These are phyloP conservation scores for Plecotus auritus DNA, from an alignment of 2,113 vertebrate genomes.

Conservation along the genomic window DNA sequence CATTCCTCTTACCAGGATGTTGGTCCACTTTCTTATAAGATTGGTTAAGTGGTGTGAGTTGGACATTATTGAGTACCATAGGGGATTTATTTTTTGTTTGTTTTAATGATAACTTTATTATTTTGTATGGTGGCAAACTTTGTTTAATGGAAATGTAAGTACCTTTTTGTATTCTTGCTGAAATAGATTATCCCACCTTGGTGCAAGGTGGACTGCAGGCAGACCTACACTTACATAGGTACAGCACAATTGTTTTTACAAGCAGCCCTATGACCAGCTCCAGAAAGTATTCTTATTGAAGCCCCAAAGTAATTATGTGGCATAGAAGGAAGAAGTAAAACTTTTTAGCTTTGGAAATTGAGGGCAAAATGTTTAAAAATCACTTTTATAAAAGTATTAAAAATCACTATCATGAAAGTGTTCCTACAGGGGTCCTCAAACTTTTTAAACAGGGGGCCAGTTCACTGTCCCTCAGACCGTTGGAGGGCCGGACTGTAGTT, in stretches of 20 bases:
- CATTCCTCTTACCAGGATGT: not conserved
- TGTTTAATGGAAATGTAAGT: not conserved
- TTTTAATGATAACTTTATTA: not conserved
- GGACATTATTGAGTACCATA: not conserved
- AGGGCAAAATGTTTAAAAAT: conserved; percentile 2
- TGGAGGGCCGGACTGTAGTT: too few species aligned
- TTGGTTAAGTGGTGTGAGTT: conserved; percentile 3
- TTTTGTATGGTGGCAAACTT: not conserved
- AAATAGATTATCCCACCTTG: not conserved
- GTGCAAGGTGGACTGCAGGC: not conserved
- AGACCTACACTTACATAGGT: not conserved
- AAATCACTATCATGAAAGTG: not conserved
- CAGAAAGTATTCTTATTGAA: not conserved
- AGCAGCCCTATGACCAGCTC: not conserved
- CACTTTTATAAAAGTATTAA: not conserved
- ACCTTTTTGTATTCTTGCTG: not conserved
- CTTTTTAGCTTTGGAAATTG: conserved; percentile 9
- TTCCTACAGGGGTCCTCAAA: too few species aligned
- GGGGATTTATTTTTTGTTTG: not conserved
- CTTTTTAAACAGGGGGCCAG: too few species aligned
- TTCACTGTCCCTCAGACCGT: too few species aligned
- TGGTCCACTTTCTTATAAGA: not conserved
- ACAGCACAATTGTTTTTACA: not conserved
- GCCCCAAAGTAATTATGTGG: not conserved
- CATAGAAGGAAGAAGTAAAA: not conserved